Evolutionary conservation across 2,113 vertebrate genomes (phyloP).

Genomic region (Vulpes ferrilata): DNA sequence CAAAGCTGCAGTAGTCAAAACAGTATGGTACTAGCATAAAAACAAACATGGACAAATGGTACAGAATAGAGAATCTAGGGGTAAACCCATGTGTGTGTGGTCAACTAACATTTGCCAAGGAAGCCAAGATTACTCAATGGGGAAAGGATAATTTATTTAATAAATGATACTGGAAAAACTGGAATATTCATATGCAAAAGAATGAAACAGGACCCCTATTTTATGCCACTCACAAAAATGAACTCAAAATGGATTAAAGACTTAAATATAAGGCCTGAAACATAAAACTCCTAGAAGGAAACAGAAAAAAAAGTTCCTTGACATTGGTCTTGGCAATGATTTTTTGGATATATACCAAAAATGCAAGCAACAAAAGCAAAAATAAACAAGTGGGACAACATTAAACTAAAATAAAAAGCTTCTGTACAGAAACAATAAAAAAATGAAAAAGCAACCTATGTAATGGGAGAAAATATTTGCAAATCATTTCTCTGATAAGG

Average conservation of each 20-base stretch:
- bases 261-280: not conserved
- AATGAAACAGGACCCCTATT: not conserved
- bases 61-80: not conserved
- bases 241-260: not conserved
- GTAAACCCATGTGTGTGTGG: not conserved
- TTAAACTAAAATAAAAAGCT: not conserved
- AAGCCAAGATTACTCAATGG: not conserved
- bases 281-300: not conserved
- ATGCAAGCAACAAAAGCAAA: not conserved
- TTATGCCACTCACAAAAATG: not conserved
- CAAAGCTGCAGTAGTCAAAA: not conserved
- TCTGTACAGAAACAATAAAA: not conserved
- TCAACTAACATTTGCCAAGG: not conserved
- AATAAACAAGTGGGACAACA: not conserved
- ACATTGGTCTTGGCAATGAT: not conserved
- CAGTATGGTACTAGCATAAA: not conserved
- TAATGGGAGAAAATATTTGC: not conserved
- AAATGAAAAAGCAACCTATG: not conserved
- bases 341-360: not conserved
- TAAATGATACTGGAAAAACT: not conserved
- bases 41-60: not conserved
- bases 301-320: not conserved
- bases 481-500: not conserved
- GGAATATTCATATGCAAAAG: not conserved
- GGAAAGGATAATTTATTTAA: not conserved